Evolutionary conservation across 2,888 invertebrate genomes (phyloP).

Genomic region (Drosophila demipolita): DNA sequence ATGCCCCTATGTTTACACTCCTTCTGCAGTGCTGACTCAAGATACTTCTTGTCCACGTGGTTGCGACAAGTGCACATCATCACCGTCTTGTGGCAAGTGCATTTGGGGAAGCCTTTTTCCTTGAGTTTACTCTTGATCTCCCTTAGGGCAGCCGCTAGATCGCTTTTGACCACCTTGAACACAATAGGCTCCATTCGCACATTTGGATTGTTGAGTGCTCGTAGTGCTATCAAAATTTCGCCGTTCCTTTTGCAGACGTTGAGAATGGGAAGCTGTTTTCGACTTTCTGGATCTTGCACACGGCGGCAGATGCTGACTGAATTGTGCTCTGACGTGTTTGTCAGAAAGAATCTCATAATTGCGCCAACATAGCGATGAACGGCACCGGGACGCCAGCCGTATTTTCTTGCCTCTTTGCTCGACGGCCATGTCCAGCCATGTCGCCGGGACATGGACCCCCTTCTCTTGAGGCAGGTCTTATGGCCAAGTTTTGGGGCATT

Average conservation of each 20-base stretch:
- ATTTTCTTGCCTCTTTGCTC: conserved; percentile 59
- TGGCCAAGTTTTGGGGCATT: conserved; percentile 86
- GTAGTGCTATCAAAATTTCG: conserved; percentile 87
- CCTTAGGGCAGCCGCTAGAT: conserved; percentile 85
- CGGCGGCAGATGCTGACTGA: conserved; percentile 63
- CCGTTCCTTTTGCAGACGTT: conserved; percentile 89
- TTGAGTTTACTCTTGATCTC: conserved; percentile 86
- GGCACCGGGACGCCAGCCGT: conserved; percentile 84
- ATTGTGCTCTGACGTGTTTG: conserved; percentile 68
- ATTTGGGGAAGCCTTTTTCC: conserved; percentile 86
- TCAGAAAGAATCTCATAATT: conserved; percentile 82
- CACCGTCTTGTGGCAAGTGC: conserved; percentile 86
- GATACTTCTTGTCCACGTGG: conserved; percentile 84
- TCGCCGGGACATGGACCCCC: conserved; percentile 86
- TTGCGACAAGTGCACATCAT: conserved; percentile 75
- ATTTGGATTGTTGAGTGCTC: conserved; percentile 12
- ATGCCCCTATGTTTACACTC: conserved; percentile 80
- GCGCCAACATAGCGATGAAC: conserved; percentile 80
- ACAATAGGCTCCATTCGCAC: conserved; percentile 86
- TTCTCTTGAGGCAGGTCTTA: conserved; percentile 86
- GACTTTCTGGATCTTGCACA: conserved; percentile 76
- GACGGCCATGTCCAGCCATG: conserved; percentile 90
- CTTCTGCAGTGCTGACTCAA: conserved; percentile 85
- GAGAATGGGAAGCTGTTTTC: conserved; percentile 85
- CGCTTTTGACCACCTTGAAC: conserved; percentile 88